Conservation (phyloP, 2,797 vertebrate species). For the Streptopelia turtur region DNA sequence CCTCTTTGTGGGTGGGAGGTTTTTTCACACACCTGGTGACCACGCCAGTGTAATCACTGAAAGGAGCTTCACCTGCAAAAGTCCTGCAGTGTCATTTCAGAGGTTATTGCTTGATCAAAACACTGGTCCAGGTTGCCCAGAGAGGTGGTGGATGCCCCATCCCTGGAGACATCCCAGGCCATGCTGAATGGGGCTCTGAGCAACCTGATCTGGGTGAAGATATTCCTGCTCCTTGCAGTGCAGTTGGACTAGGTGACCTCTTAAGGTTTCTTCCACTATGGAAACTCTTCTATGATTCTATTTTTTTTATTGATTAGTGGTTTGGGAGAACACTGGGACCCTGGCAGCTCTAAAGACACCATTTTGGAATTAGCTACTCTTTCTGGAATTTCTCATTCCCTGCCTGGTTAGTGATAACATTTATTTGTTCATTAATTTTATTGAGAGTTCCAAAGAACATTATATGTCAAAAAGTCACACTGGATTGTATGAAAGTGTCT, state of each 20-base stretch:
- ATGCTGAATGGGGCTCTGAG: too few species aligned
- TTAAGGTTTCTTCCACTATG: too few species aligned
- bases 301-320: neutral
- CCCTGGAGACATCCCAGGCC: too few species aligned
- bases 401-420: fast-evolving
- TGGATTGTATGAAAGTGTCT: too few species aligned
- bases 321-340: fast-evolving
- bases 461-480: fast-evolving
- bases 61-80: neutral
- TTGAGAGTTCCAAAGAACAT: fast-evolving
- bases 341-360: neutral
- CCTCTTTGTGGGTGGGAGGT: neutral
- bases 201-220: too few species aligned
- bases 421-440: neutral
- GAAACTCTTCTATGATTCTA: too few species aligned
- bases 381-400: neutral
- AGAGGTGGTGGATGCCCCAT: too few species aligned
- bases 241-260: too few species aligned
- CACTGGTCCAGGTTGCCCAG: too few species aligned
- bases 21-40: neutral
- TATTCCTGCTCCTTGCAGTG: too few species aligned
- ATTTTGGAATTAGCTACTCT: fast-evolving
- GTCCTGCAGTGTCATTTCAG: neutral
- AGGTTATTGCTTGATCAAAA: neutral
- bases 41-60: fast-evolving